phyloP scores from a whole-genome alignment of 2,797 vertebrate species.

The Rhabdomys pumilio region DNA sequence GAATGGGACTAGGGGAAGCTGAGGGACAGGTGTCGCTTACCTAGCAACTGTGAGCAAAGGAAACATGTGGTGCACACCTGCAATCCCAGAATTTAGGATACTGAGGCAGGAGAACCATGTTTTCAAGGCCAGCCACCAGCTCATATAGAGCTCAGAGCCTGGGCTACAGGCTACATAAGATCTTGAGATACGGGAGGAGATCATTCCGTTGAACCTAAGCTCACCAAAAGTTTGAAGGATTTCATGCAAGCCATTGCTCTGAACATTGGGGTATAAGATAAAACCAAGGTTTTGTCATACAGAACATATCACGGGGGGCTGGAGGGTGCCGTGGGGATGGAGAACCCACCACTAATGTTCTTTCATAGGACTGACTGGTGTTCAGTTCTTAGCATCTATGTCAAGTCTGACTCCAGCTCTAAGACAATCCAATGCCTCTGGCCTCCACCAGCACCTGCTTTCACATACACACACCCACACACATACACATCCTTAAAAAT shows the following conservation, averaged over 20 bases:
- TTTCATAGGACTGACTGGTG: not conserved
- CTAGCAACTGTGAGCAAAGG: not conserved
- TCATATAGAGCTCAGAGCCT: not conserved
- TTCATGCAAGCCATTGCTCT: slow-evolving; percentile 16
- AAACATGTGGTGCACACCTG: not conserved
- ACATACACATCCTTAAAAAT: not conserved
- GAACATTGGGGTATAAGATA: not conserved
- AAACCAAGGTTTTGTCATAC: slow-evolving; percentile 26
- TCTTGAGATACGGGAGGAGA: not conserved
- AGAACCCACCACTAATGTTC: not conserved
- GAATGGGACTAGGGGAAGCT: not conserved
- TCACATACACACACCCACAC: not conserved
- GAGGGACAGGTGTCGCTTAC: not conserved
- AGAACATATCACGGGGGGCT: not conserved
- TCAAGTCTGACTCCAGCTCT: not conserved
- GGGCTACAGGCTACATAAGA: not conserved
- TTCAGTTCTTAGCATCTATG: not conserved
- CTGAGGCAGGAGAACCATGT: not conserved
- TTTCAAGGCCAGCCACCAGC: not conserved
- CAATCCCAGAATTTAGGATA: not conserved
- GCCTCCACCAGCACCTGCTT: too few relatives aligned
- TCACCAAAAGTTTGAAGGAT: slow-evolving; percentile 40
- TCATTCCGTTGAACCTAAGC: not conserved
- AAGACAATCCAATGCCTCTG: not conserved
- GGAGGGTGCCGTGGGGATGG: not conserved